Evolutionary conservation across 2,888 invertebrate species (phyloP).

Genomic region (Euclidia mi): DNA sequence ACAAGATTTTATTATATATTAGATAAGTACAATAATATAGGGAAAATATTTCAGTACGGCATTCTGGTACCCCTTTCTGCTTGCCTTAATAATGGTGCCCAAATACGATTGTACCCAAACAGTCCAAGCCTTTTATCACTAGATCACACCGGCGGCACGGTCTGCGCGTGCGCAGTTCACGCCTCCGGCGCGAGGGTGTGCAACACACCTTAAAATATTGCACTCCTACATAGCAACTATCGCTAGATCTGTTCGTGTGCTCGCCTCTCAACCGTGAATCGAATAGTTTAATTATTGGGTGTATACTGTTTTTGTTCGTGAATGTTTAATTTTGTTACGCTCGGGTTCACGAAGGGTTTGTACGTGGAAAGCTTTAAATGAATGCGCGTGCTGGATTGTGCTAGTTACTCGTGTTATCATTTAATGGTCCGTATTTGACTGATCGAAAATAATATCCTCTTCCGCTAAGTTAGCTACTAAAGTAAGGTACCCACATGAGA

Average conservation of each 20-base stretch:
- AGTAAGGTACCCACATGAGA: too few relatives aligned
- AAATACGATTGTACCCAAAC: slow-evolving; percentile 10
- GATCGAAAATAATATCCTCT: too few relatives aligned
- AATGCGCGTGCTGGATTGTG: slow-evolving; percentile 10
- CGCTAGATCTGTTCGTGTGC: slow-evolving; percentile 17
- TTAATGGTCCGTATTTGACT: too few relatives aligned
- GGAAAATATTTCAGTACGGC: too few relatives aligned
- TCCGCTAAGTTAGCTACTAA: too few relatives aligned
- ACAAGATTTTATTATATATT: too few relatives aligned
- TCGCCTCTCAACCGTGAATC: slow-evolving; percentile 20
- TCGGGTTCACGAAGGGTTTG: slow-evolving; percentile 8
- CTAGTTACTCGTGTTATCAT: not conserved
- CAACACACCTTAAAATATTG: slow-evolving; percentile 42
- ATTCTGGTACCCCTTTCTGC: too few relatives aligned
- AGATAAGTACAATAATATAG: too few relatives aligned
- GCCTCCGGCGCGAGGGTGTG: slow-evolving; percentile 53
- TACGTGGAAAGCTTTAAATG: slow-evolving; percentile 19
- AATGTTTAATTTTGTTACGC: slow-evolving; percentile 13
- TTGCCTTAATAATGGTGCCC: not conserved
- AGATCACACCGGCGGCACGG: slow-evolving; percentile 56
- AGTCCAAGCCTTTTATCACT: slow-evolving; percentile 16
- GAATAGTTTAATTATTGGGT: slow-evolving; percentile 26
- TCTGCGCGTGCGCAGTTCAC: slow-evolving; percentile 60
- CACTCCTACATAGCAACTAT: slow-evolving; percentile 28
- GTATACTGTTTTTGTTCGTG: slow-evolving; percentile 9